Evolutionary conservation across 2,113 vertebrate species (phyloP), one percentile per base, ranked within the genome.

Genomic region (Hippocampus zosterae): DNA sequence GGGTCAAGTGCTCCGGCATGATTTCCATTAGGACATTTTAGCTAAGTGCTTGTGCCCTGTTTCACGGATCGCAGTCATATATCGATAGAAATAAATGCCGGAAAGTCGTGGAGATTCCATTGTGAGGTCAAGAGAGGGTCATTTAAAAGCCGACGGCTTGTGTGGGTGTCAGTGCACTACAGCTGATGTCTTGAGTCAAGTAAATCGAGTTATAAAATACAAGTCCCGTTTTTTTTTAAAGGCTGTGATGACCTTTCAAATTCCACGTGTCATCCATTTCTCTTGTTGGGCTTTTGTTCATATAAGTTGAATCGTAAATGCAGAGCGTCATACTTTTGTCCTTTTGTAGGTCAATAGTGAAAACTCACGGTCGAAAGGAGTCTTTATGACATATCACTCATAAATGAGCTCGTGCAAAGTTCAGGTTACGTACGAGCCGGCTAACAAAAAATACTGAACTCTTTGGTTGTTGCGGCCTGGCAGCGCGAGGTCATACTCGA

Each of bases 31-130:
- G 69, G 68, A 64, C 70, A 73, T 69, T 68, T 29, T 70, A 25
- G 65, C 44, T 60, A 62, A 77, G 74, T 69, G 76, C 62, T 71
- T 12, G 13, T 50, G 44, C 67, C 13, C 18, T 52, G 53, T 68
- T 46, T 8, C 16, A 1, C 21, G 66, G 65, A 62, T 23, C 66
- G 8, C n/a, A 4, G 46, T 75, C 25, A 52, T 41, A 66, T 41
- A 40, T 67, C 70, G 68, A 71, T 42, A 61, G 33, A 21, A 73
- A 65, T 68, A 75, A 70, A 8, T 15, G 4, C 27, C 18, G 0
- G 13, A 0, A 61, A 68, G 65, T 66, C 29, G 4, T 8, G 27
- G 10, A 50, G 55, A 33, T 68, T 74, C 12, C 56, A 42, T 8
- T 64, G 67, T 25, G 67, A 70, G 69, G 61, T 29, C 56, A 62